Evolutionary conservation across 2,113 vertebrate genomes (phyloP).

Genomic region (human): DNA sequence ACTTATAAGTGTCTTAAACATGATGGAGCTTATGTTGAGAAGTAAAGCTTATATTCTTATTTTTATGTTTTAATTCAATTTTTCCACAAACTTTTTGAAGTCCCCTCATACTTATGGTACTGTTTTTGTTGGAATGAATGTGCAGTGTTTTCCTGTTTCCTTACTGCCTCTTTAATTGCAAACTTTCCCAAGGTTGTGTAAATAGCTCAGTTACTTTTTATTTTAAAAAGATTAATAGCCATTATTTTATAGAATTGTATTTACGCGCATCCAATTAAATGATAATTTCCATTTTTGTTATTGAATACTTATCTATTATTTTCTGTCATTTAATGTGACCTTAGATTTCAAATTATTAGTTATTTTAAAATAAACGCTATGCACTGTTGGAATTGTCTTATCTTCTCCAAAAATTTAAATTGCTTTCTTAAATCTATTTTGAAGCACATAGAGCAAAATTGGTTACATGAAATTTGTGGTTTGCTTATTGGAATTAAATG

Average conservation of each 20-base stretch:
- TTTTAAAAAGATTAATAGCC: background rate
- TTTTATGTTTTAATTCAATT: background rate
- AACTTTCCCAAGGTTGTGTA: background rate
- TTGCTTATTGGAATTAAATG: slow-evolving; percentile 40
- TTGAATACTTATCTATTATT: slow-evolving; percentile 21
- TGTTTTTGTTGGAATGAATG: slow-evolving; percentile 37
- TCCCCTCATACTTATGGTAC: background rate
- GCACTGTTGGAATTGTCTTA: background rate
- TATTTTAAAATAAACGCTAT: background rate
- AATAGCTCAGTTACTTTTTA: background rate
- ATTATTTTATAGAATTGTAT: slow-evolving; percentile 41
- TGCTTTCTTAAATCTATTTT: background rate
- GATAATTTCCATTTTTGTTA: slow-evolving; percentile 11
- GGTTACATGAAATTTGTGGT: background rate
- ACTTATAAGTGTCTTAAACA: background rate
- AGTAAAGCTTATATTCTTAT: background rate
- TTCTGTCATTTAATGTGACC: background rate
- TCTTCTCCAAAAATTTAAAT: background rate
- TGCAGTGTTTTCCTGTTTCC: background rate
- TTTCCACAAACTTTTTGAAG: background rate
- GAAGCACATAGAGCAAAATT: background rate
- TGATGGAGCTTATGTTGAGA: background rate
- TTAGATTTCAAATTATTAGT: slow-evolving; percentile 9
- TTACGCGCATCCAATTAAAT: background rate
- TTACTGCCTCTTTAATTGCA: slow-evolving; percentile 31